Conservation (phyloP, 2,888 invertebrate genomes). For the Slavum lentiscoides region DNA sequence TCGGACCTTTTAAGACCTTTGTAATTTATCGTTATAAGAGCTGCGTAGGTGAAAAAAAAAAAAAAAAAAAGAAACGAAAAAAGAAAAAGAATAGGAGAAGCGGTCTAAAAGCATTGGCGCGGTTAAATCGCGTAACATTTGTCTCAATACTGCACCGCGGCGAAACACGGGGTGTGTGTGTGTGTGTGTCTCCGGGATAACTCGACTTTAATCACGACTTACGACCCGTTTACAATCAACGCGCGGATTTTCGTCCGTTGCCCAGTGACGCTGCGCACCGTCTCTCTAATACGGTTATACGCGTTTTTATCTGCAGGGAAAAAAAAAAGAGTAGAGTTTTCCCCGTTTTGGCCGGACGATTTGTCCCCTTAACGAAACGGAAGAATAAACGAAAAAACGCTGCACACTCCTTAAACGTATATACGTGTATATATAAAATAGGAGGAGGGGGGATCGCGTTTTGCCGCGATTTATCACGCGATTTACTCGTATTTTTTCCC, state of each 20-base stretch:
- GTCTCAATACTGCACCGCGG: slow-evolving; percentile 35
- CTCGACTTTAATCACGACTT: slow-evolving; percentile 53
- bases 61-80: neutral
- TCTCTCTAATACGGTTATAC: neutral
- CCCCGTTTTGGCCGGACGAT: slow-evolving; percentile 29
- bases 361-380: slow-evolving; percentile 43
- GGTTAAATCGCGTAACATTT: slow-evolving; percentile 46
- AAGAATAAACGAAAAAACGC: slow-evolving; percentile 9
- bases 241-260: slow-evolving; percentile 35
- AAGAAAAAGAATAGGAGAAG: neutral
- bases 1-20: slow-evolving; percentile 20
- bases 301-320: slow-evolving; percentile 17
- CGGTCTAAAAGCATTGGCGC: slow-evolving; percentile 42
- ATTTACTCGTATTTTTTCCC: slow-evolving; percentile 50
- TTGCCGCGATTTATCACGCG: slow-evolving; percentile 49
- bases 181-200: slow-evolving; percentile 34
- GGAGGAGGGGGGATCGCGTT: neutral
- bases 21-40: slow-evolving; percentile 24
- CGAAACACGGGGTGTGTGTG: neutral
- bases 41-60: slow-evolving; percentile 23
- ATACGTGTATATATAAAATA: too few species aligned
- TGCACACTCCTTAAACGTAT: too few species aligned
- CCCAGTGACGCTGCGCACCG: neutral
- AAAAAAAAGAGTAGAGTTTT: slow-evolving; percentile 42
- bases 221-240: slow-evolving; percentile 52